Conservation (phyloP, 2,888 invertebrate species). For the Patella pellucida region DNA sequence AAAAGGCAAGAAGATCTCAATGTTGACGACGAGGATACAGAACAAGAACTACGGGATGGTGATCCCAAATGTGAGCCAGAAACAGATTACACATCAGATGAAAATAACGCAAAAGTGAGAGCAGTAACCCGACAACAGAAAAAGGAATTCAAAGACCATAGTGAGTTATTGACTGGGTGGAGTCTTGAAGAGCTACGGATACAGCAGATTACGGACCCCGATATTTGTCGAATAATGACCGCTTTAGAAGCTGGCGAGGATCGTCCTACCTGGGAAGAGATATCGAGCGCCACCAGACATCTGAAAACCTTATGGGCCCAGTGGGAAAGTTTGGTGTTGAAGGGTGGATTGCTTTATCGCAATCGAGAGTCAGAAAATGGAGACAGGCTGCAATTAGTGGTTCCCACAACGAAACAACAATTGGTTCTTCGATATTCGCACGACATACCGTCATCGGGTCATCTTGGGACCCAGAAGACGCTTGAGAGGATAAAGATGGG, state of each 20-base stretch:
- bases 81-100: too few species aligned
- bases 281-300: slow-evolving; percentile 13
- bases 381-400: background rate
- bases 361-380: slow-evolving; percentile 24
- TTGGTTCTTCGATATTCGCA: background rate
- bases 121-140: too few species aligned
- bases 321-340: slow-evolving; percentile 36
- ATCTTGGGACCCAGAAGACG: background rate
- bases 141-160: too few species aligned
- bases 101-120: too few species aligned
- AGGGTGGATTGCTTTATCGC: slow-evolving; percentile 31
- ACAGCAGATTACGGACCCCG: too few species aligned
- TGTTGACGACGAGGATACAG: background rate
- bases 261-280: slow-evolving; percentile 24
- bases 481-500: background rate
- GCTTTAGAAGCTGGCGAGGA: too few species aligned
- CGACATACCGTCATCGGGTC: background rate
- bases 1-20: background rate
- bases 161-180: too few species aligned
- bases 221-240: too few species aligned
- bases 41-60: too few species aligned
- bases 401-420: background rate
- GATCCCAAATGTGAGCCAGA: too few species aligned
- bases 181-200: too few species aligned
- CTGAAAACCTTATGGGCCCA: slow-evolving; percentile 36